Evolutionary conservation across 2,113 vertebrate species (phyloP), one percentile per base, ranked within the genome.

Genomic region (Notechis scutatus): DNA sequence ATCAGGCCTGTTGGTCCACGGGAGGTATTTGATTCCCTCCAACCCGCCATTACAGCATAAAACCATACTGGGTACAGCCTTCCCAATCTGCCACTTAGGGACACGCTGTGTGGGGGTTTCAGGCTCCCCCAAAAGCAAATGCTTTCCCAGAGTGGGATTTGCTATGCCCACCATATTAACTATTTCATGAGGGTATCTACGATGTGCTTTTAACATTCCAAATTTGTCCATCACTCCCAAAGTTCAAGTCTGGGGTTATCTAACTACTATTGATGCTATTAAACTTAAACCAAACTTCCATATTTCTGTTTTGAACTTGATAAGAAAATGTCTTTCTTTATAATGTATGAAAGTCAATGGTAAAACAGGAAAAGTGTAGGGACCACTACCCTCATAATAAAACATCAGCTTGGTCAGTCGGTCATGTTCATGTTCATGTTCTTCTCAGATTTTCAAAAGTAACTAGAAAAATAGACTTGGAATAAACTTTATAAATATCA

Each of bases 361-460:
- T 20, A 81, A 42, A 81, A 21, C 34, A 81, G 74, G 18, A 81
- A 81, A 15, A 20, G 2, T 21, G 74, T 42, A 42, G 34, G 74
- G 74, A 20, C 18, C 6, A 39, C 69, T 6, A 81, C 15, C 2
- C 69, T 81, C n/a, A 74, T 39, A 81, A 81, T 39, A 34, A n/a
- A 2, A 81, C 18, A 34, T 81, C 74, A 81, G 7, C 7, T 21
- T 8, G 7, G 74, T 81, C 34, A 81, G 34, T 42, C 18, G 3
- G 69, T n/a, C 34, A 8, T 0, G 7, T 18, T 39, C 74, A 86
- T 45, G 5, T 5, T 93, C 11, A 56, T 88, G 57, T 0, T 0
- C 45, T 93, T 89, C 9, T 54, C 92, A 92, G 87, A 34, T 56
- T 59, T 91, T 94, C 39, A 91, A 45, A 93, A 93, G 23, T 11